Base-by-base conservation (phyloP, 2,888 invertebrate genomes). In the Cenopis cana region DNA sequence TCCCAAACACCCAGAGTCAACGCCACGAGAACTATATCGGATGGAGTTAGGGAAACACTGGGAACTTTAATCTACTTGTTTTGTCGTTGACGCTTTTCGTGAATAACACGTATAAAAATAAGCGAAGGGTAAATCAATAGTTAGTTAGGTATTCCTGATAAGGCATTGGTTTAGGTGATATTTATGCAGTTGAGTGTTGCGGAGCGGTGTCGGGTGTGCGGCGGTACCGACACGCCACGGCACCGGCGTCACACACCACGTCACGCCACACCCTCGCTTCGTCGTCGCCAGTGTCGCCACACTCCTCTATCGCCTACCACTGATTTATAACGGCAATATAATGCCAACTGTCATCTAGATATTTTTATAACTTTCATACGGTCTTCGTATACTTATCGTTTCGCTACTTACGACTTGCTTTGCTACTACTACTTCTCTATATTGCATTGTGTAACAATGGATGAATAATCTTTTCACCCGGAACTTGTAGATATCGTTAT, bases 261-360 rank as follows among this genome's bases (percentile, higher is more conserved):
- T 61, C 71, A 71, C 71, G 77, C 75, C 67, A 71, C 71, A 56
- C 67, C 71, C 71, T 36, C 60, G 67, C 80, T 77, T 79, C 79
- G 79, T 77, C 78, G 74, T 72, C 79, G 80, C 84, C 82, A 79
- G 77, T 78, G 74, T 72, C 79, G 80, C 84, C 82, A 79, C 84
- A 77, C 79, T 83, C 82, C 75, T 81, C 82, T 82, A 86, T 88
- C 88, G 82, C 87, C 72, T 80, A 77, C 78, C 83, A 70, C 87
- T 93, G 93, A 93, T 93, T 93, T 93, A 93, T 92, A 90, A 86
- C 88, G 77, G 87, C 88, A 92, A 92, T 93, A 92, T 91, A 91
- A 88, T 88, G 89, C 87, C 84, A 83, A 87, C 83, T 90, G 89
- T 89, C 92, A 90, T 88, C 88, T 82, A 89, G 88, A 89, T 89